Percentiles rank a stretch among this genome's conserved stretches.
Evolutionary conservation across 2,797 vertebrate species (phyloP).

Genomic region (Diglossa cyanea): DNA sequence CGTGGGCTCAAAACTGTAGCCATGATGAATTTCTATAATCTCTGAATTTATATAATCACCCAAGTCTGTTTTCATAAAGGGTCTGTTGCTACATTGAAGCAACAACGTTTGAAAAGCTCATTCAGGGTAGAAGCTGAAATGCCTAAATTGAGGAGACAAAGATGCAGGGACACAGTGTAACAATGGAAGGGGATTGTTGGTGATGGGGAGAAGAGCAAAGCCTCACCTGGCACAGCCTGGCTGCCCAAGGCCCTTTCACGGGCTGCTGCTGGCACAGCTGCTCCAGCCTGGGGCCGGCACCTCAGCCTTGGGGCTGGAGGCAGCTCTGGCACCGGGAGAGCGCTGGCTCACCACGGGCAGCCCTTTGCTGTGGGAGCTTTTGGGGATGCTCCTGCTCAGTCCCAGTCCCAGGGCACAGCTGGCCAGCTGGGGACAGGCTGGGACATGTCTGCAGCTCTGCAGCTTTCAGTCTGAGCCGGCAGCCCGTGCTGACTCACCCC

Average conservation of each 20-base stretch:
- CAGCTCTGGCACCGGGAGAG: too few species aligned
- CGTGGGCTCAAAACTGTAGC: neutral
- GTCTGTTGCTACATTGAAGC: neutral
- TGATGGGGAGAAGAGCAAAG: neutral
- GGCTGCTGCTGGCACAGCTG: neutral
- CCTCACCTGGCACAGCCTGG: neutral
- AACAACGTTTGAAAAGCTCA: neutral
- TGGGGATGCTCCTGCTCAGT: accelerated
- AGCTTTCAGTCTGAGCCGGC: neutral
- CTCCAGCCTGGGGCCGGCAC: neutral
- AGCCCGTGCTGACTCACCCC: neutral
- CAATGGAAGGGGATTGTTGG: neutral
- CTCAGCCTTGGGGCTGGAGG: neutral
- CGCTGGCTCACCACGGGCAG: accelerated
- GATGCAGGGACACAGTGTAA: too few species aligned
- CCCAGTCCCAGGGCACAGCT: neutral
- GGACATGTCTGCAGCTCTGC: neutral
- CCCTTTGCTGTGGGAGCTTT: accelerated
- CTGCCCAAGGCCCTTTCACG: neutral
- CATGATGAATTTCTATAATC: neutral
- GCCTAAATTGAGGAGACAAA: neutral
- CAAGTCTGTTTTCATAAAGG: neutral
- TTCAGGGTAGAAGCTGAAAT: neutral
- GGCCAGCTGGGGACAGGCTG: neutral
- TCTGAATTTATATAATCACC: neutral